Evolutionary conservation across 2,113 vertebrate genomes (phyloP).

Genomic region (Apus apus): DNA sequence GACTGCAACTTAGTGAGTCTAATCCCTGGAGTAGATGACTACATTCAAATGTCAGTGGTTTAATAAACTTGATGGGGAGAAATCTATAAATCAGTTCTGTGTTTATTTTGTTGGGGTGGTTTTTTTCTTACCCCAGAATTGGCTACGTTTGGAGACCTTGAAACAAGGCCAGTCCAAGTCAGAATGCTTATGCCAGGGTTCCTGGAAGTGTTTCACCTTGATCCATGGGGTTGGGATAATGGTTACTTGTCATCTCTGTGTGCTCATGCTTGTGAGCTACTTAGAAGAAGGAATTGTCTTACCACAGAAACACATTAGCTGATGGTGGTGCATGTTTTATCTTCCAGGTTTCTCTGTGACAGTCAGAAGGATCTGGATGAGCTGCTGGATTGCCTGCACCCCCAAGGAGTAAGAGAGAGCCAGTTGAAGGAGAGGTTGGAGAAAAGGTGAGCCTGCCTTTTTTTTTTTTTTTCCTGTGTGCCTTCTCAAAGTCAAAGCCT

Average conservation of each 20-base stretch:
- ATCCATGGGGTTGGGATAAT: neutral
- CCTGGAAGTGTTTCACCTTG: neutral
- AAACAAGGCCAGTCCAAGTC: accelerated
- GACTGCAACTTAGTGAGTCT: neutral
- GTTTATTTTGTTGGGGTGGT: neutral
- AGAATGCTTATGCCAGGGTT: neutral
- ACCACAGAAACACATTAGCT: neutral
- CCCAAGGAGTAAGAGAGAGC: slow-evolving; percentile 93
- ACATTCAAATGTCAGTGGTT: neutral
- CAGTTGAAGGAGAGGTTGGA: slow-evolving; percentile 88
- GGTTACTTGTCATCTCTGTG: neutral
- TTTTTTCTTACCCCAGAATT: neutral
- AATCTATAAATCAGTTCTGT: neutral
- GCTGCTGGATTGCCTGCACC: slow-evolving; percentile 87
- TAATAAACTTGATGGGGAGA: neutral
- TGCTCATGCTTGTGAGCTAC: neutral
- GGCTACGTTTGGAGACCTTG: neutral
- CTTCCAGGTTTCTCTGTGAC: slow-evolving; percentile 92
- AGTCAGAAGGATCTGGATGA: slow-evolving; percentile 88
- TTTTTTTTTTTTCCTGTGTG: neutral
- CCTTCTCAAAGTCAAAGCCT: neutral
- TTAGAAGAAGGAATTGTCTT: neutral
- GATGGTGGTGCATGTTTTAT: neutral
- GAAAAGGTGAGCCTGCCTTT: slow-evolving; percentile 78
- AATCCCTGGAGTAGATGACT: neutral